Evolutionary conservation across 2,888 invertebrate genomes (phyloP), one percentile per base, ranked within the genome.

Genomic region (Noctuana brunneofusca): DNA sequence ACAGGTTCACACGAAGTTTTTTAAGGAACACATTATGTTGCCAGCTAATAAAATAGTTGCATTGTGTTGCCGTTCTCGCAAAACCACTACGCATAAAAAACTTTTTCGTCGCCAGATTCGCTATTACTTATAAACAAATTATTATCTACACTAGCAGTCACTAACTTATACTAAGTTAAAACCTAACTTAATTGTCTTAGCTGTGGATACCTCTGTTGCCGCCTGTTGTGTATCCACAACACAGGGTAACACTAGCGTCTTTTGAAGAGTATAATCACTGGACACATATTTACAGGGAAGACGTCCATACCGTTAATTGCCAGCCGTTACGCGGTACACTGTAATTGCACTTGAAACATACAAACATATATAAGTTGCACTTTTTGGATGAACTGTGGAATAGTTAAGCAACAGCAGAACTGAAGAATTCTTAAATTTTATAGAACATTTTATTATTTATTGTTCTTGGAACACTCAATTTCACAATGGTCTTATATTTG

Each of bases 231-330:
- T 35, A 16, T 16, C 9, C 8, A 41, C 8, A 16, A 41, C 16
- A 16, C 16, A 41, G 9, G 41, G 41, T 8, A 18, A 14, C 41
- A 41, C 41, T 41, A 27, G 8, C 3, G 41, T 41, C 41, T 48
- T 16, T 18, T 16, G 20, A 46, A 20, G 20, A 11, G 8, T 32
- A 2, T 6, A 20, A 41, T 20, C 58, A 58, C 50, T 52, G 38
- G 52, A 58, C 27, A 41, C 50, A 16, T 30, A 50, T 50, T 27
- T 52, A 50, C 41, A 58, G n/a, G 58, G 58, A 24, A 58, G 49
- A 49, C 58, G 58, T 58, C 52, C 58, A 52, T 20, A 18, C 24
- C 50, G 50, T n/a, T 30, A 27, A 50, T 30, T 30, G 30, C 30
- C 11, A 30, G 30, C 9, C 9, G 30, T 30, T 30, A 30, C 6